Evolutionary conservation across 2,797 vertebrate genomes (phyloP), one percentile per base, ranked within the genome.

Genomic region (Carduelis carduelis): DNA sequence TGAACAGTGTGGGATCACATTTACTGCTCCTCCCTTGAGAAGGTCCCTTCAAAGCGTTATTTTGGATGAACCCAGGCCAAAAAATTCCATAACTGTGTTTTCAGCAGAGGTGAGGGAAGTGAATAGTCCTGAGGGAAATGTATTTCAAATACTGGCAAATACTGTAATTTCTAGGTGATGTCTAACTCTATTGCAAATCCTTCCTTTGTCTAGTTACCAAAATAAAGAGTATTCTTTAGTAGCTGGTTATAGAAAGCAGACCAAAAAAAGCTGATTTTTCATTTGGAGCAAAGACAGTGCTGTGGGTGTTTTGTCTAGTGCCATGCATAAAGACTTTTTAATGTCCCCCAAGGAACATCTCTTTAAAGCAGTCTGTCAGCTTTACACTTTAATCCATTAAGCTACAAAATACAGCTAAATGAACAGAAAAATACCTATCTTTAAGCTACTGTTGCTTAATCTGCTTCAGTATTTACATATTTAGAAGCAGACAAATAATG

Each of bases 391-490:
- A 94, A 76, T 95, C 63, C 59, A 77, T 71, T 82, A 87, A 47
- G n/a, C 60, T 93, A 64, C 46, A 80, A 94, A 96, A 87, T 70
- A 44, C 44, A 87, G 49, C 74, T 44, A 78, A 89, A 89, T 53
- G 30, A 82, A 83, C 17, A 37, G 63, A 90, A 95, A 86, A 92
- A 44, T 71, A 70, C 24, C 37, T 79, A 35, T 83, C 87, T 88
- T 76, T 83, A 83, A 85, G 35, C 46, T 91, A 57, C 56, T 34
- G 46, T 78, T 77, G 41, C 84, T 83, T 92, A 94, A 93, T 76
- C 56, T 90, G 47, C 89, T 93, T 85, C 59, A 77, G 55, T 95
- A 90, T 94, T 94, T 94, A 78, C 47, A 47, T 90, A 95, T 90
- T 89, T 82, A 81, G 55, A 79, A 88, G 78, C 78, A 82, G 57